Conservation (phyloP, 2,113 vertebrate species). For the Gracilinanus agilis region DNA sequence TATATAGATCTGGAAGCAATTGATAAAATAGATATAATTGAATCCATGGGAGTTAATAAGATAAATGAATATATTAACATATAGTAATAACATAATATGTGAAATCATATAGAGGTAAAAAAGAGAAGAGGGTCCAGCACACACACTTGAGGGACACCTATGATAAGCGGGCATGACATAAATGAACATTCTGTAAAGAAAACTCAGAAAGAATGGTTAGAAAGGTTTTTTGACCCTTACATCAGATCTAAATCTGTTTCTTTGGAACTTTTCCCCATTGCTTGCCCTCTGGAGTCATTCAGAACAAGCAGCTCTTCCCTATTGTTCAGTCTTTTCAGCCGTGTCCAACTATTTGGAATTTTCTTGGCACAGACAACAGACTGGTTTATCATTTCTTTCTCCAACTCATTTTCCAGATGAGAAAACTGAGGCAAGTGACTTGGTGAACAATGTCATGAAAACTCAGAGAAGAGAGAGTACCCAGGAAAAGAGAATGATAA, state of each 20-base stretch:
- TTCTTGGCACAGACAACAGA: too few species aligned
- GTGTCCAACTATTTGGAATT: too few species aligned
- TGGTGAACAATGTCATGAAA: background rate
- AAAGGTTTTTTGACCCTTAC: background rate
- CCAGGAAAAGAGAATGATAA: background rate
- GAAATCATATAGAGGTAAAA: background rate
- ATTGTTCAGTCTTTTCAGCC: too few species aligned
- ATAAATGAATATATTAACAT: background rate
- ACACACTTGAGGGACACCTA: background rate
- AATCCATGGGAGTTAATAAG: background rate
- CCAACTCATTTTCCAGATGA: too few species aligned
- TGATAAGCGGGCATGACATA: background rate
- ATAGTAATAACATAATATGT: background rate
- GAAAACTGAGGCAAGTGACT: too few species aligned
- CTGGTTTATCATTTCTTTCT: too few species aligned
- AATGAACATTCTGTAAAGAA: background rate
- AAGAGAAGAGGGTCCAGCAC: background rate
- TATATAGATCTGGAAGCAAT: too few species aligned
- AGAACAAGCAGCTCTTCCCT: too few species aligned
- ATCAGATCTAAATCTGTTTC: too few species aligned
- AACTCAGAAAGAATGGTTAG: background rate
- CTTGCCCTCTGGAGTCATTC: too few species aligned
- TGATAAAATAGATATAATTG: too few species aligned
- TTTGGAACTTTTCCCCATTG: too few species aligned
- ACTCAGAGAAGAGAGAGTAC: background rate